Evolutionary conservation across 1,140 invertebrate genomes (phyloP), one percentile per base, ranked within the genome.

Genomic region (Bombus polaris): DNA sequence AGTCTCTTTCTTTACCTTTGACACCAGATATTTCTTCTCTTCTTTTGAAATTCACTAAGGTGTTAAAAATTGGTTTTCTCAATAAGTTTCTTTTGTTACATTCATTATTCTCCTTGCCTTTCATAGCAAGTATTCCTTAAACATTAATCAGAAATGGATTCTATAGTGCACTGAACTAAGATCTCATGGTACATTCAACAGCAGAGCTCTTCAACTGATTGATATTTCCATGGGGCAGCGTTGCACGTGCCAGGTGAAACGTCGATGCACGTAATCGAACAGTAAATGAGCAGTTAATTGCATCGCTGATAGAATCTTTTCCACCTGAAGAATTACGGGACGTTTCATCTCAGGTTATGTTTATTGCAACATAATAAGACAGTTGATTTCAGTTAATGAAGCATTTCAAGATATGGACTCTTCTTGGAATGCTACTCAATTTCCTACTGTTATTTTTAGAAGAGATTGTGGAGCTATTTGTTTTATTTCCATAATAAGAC

Each of bases 251-350:
- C 15, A 2, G 18, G 47, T 47, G 73, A 75, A 75, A 66, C n/a
- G 65, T 18, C 32, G n/a, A 35, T 25, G 32, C 32, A 28, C 12
- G 73, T 75, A 75, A 76, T 76, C 22, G 47, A 59, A 37, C 22
- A 37, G 35, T 76, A 76, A 76, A 76, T 76, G 47, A 76, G 13
- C 15, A 37, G 74, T 35, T 76, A 59, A 76, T 59, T 59, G 53
- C 74, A 37, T 76, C 25, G 22, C 44, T 28, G 47, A 25, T 59
- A 15, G 35, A 35, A n/a, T 8, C 18, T 76, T 76, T 76, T 53
- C 35, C 35, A 15, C 15, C 28, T 73, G 28, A 44, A 44, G n/a
- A 44, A 39, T n/a, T 44, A 42, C 25, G 28, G 22, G 32, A 75
- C 44, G 35, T 75, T 57, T 57, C 28, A 39, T 72, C n/a, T 25